These are phyloP conservation scores for Myiopsitta monachus DNA, from an alignment of 2,113 vertebrate genomes.

Conservation along the genomic window DNA sequence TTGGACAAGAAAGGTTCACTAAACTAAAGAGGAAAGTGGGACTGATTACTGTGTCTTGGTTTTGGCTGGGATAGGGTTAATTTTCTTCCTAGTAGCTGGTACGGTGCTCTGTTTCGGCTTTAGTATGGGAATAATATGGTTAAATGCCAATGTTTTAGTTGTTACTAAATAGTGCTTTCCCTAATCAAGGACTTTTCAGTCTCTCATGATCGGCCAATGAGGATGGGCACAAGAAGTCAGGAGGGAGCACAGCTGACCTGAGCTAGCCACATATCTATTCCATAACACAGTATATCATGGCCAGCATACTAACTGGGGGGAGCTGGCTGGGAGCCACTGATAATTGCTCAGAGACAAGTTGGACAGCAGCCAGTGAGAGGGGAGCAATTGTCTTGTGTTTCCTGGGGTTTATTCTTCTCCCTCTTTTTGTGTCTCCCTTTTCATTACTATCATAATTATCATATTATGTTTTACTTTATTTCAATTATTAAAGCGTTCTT, in stretches of 20 bases:
- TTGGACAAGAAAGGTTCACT: background rate
- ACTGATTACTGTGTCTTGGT: background rate
- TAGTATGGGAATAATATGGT: background rate
- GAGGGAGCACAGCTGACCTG: background rate
- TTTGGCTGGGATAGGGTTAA: background rate
- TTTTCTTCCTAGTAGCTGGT: background rate
- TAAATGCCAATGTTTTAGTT: background rate
- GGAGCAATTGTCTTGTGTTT: background rate
- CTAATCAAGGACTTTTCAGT: background rate
- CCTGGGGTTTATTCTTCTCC: background rate
- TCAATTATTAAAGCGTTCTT: background rate
- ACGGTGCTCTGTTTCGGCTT: background rate
- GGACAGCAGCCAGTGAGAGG: background rate
- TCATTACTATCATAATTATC: background rate
- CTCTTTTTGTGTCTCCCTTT: background rate
- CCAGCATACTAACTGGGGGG: background rate
- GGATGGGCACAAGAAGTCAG: background rate
- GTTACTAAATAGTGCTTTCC: background rate
- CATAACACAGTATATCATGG: background rate
- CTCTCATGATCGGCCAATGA: background rate
- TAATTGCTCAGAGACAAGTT: background rate
- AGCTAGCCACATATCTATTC: background rate
- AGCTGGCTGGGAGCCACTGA: background rate
- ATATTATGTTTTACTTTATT: background rate
- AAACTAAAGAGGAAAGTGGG: background rate